A percentile compares a stretch with the other conserved stretches of the same genome.
phyloP scores from a whole-genome alignment of 2,113 vertebrate genomes.

The Pomatostomus ruficeps region DNA sequence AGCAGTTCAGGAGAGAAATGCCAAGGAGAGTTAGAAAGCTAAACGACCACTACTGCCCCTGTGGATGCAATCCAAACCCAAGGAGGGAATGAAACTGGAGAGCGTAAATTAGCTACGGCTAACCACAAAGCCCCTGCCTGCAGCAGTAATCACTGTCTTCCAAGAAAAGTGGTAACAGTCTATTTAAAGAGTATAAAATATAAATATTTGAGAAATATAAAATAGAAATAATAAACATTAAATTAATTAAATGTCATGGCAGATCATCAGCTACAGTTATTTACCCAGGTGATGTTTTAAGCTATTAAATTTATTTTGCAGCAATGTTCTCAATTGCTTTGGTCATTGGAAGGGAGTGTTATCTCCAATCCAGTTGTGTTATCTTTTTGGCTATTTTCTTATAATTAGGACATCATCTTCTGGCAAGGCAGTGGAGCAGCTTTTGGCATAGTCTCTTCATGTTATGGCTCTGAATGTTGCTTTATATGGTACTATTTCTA shows the following conservation, averaged over 20 bases:
- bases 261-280: background rate
- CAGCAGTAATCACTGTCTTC: background rate
- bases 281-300: background rate
- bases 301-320: background rate
- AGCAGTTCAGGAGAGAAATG: background rate
- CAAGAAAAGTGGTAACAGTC: background rate
- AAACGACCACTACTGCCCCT: background rate
- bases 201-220: background rate
- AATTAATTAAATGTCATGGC: background rate
- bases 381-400: background rate
- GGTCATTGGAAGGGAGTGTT: background rate
- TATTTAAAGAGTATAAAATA: background rate
- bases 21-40: background rate
- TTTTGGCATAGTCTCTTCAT: background rate
- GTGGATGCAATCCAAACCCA: background rate
- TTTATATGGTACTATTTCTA: background rate
- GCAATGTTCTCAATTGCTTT: background rate
- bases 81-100: background rate
- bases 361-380: background rate
- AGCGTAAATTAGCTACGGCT: accelerated
- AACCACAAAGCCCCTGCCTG: background rate
- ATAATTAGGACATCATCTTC: background rate
- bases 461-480: background rate
- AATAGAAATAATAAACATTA: background rate
- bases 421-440: background rate